Evolutionary conservation across 2,113 vertebrate species (phyloP).

Genomic region (Tragelaphus imberbis): DNA sequence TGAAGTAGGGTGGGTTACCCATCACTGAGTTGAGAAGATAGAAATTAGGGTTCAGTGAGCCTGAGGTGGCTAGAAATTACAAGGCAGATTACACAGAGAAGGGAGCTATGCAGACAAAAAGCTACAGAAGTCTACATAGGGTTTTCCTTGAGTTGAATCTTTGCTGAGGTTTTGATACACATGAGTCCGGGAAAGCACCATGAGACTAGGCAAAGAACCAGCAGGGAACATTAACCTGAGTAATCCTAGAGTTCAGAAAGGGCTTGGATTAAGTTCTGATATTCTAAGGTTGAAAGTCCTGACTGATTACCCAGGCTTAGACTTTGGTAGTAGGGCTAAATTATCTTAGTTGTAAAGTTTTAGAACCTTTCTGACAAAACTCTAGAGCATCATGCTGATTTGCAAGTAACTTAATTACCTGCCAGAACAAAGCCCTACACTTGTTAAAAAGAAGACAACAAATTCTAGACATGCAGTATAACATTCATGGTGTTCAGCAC

Average conservation of each 20-base stretch:
- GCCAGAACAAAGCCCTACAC: not conserved
- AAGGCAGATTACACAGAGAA: not conserved
- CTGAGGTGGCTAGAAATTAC: not conserved
- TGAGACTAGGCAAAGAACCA: not conserved
- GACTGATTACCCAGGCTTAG: not conserved
- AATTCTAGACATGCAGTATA: not conserved
- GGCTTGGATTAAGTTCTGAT: not conserved
- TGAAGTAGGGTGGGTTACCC: not conserved
- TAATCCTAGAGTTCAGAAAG: not conserved
- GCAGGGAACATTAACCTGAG: not conserved
- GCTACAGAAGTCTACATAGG: not conserved
- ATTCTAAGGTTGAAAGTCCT: not conserved
- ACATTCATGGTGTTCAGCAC: not conserved
- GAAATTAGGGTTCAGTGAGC: not conserved
- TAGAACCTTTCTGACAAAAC: not conserved
- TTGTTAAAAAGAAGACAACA: not conserved
- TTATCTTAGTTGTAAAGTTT: not conserved
- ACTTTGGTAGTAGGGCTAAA: not conserved
- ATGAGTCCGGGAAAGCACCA: not conserved
- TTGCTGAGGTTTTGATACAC: not conserved
- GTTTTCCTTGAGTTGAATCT: not conserved
- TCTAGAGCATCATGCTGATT: not conserved
- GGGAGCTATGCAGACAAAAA: not conserved
- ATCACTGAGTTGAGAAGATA: not conserved
- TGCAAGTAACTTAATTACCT: not conserved